Percentiles rank a stretch among this genome's conserved stretches.
phyloP scores from a whole-genome alignment of 2,888 invertebrate species.

The Baccha elongata region DNA sequence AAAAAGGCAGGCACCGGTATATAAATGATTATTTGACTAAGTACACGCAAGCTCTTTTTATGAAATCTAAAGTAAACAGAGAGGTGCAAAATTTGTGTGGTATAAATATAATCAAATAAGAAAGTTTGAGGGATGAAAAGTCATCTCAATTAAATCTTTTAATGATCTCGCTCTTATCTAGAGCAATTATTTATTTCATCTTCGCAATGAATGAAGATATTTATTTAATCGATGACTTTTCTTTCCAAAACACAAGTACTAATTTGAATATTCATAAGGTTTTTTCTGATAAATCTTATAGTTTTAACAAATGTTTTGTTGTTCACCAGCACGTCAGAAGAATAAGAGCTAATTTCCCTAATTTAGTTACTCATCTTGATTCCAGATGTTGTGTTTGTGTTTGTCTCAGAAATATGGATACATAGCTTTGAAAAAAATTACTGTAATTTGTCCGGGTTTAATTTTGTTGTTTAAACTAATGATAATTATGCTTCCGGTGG shows the following conservation, averaged over 20 bases:
- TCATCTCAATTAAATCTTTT: conserved; percentile 19
- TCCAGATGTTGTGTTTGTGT: background rate
- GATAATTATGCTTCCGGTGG: background rate
- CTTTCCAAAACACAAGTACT: background rate
- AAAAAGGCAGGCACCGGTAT: background rate
- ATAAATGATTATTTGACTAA: conserved; percentile 2
- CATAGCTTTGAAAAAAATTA: conserved; percentile 3
- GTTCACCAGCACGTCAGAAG: conserved; percentile 6
- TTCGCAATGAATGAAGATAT: conserved; percentile 1
- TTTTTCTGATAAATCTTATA: conserved; percentile 2
- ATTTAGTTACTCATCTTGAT: background rate
- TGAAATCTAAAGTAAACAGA: conserved; percentile 13
- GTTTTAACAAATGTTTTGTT: background rate
- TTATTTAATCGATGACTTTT: background rate
- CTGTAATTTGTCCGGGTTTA: conserved; percentile 1
- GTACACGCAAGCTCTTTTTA: conserved; percentile 7
- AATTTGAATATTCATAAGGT: background rate
- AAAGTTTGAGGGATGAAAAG: conserved; percentile 3
- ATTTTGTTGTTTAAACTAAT: conserved; percentile 6
- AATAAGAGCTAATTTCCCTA: conserved; percentile 2
- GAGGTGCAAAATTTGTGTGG: conserved; percentile 10
- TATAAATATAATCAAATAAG: conserved; percentile 14
- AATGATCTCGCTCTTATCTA: conserved; percentile 13
- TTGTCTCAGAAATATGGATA: conserved; percentile 11
- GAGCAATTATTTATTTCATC: background rate